These are phyloP conservation scores for Ostrea denselamellosa DNA, from an alignment of 1,140 invertebrate genomes.

Conservation along the genomic window DNA sequence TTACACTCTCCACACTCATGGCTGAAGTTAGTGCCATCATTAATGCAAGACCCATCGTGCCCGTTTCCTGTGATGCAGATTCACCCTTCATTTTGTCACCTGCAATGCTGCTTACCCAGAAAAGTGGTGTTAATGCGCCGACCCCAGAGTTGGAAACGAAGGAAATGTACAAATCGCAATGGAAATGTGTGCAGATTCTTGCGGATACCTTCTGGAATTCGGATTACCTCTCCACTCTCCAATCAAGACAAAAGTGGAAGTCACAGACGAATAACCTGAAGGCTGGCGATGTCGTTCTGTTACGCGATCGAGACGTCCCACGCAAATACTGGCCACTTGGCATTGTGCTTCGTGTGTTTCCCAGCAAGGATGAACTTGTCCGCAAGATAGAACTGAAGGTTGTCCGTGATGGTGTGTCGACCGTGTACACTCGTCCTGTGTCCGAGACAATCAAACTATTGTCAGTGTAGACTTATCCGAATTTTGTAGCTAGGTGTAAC, in stretches of 20 bases:
- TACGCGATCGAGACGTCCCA: constrained; percentile 38
- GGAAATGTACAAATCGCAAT: too few relatives aligned
- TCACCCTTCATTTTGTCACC: not conserved
- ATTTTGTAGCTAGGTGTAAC: too few relatives aligned
- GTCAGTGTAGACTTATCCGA: too few relatives aligned
- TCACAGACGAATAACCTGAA: constrained; percentile 29
- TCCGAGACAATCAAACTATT: constrained; percentile 17
- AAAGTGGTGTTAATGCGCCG: not conserved
- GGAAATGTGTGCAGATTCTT: too few relatives aligned
- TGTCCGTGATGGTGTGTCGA: not conserved
- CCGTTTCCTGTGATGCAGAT: not conserved
- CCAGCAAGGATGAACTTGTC: constrained; percentile 31
- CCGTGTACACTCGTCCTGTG: constrained; percentile 15
- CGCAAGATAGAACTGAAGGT: constrained; percentile 41
- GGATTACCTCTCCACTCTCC: constrained; percentile 50
- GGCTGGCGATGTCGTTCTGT: constrained; percentile 49
- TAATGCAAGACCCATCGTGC: not conserved
- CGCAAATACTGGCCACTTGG: constrained; percentile 52
- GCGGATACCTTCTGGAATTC: too few relatives aligned
- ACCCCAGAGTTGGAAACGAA: too few relatives aligned
- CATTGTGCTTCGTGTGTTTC: constrained; percentile 33
- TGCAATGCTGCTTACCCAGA: not conserved
- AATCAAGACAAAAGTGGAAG: constrained; percentile 52
- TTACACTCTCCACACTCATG: not conserved
- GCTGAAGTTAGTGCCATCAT: constrained; percentile 36